A percentile compares a stretch with the other conserved stretches of the same genome.
Conservation (phyloP, 2,113 vertebrate species). For the Caretta caretta region DNA sequence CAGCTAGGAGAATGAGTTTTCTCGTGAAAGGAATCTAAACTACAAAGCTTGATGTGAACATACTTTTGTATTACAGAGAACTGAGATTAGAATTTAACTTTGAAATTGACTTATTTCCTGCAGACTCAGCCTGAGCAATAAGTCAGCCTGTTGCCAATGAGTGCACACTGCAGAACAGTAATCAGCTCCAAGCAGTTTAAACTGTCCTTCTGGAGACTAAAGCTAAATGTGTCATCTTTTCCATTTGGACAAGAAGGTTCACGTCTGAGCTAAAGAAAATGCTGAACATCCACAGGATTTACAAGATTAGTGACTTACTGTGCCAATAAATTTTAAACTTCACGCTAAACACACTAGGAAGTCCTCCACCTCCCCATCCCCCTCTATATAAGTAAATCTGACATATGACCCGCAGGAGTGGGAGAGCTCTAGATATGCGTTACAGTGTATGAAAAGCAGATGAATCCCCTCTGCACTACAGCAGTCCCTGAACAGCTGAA, state of each 20-base stretch:
- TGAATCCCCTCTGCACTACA: not conserved
- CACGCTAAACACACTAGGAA: not conserved
- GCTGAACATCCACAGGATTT: not conserved
- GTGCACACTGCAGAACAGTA: not conserved
- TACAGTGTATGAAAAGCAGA: not conserved
- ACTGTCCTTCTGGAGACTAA: not conserved
- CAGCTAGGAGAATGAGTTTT: fast-evolving
- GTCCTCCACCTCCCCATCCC: not conserved
- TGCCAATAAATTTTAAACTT: not conserved
- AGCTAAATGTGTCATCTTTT: not conserved
- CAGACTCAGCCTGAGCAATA: not conserved
- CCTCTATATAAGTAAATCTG: not conserved
- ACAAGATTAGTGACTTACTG: not conserved
- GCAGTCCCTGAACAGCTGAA: not conserved
- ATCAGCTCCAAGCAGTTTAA: not conserved
- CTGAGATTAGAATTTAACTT: not conserved
- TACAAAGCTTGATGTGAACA: not conserved
- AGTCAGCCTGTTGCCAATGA: not conserved
- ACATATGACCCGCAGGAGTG: fast-evolving
- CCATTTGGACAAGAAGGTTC: not conserved
- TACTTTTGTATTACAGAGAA: fast-evolving
- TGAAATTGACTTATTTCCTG: not conserved
- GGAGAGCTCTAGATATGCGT: not conserved
- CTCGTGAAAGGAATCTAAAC: fast-evolving
- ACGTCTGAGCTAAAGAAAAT: not conserved